These are phyloP conservation scores for Helicorthomorpha holstii DNA, from an alignment of 1,140 invertebrate species.

Conservation along the genomic window DNA sequence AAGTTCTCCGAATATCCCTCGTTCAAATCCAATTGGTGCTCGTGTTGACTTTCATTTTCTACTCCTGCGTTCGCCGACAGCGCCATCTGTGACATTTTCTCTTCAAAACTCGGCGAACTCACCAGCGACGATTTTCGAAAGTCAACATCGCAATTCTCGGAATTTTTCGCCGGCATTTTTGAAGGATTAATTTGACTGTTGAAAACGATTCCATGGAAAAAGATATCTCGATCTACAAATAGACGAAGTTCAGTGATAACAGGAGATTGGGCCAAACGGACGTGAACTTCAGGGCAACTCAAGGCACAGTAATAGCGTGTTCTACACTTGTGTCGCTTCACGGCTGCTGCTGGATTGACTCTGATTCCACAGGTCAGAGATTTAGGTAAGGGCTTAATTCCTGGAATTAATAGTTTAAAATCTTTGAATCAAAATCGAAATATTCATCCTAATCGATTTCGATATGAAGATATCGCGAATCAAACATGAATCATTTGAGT, in stretches of 20 bases:
- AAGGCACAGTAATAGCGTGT: conserved; percentile 7
- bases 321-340: background rate
- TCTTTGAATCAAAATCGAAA: no score
- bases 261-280: conserved; percentile 24
- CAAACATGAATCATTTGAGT: no score
- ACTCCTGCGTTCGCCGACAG: no score
- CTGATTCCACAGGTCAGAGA: conserved; percentile 33
- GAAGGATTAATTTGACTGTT: conserved; percentile 6
- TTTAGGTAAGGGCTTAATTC: conserved; percentile 41
- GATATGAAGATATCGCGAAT: no score
- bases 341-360: background rate
- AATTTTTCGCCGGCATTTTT: no score
- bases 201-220: conserved; percentile 38
- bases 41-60: no score
- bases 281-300: conserved; percentile 16
- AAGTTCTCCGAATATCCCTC: background rate
- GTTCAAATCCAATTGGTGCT: background rate
- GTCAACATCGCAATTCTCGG: background rate
- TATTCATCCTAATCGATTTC: no score
- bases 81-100: background rate
- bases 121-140: background rate
- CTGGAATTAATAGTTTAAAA: no score
- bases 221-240: conserved; percentile 55
- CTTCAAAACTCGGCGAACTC: background rate
- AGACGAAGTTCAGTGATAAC: conserved; percentile 42